phyloP scores from a whole-genome alignment of 1,140 invertebrate species.

The Odontomachus brunneus region DNA sequence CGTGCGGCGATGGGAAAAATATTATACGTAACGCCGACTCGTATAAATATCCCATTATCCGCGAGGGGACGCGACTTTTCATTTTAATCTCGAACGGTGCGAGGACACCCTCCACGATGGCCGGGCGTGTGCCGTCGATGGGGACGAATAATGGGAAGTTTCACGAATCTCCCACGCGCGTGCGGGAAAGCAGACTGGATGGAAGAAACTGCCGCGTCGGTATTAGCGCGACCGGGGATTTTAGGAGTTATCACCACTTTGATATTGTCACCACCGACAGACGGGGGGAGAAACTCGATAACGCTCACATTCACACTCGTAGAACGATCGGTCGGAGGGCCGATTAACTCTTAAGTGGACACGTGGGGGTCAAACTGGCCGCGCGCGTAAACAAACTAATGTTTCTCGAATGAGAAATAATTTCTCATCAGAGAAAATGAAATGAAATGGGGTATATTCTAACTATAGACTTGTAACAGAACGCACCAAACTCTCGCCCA shows the following conservation, averaged over 20 bases:
- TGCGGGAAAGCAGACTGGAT: not conserved
- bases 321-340: too few species aligned
- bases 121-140: slow-evolving; percentile 41
- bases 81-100: too few species aligned
- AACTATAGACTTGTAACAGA: too few species aligned
- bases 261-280: slow-evolving; percentile 37
- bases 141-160: slow-evolving; percentile 50
- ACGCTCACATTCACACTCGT: not conserved
- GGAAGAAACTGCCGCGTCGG: not conserved
- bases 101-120: not conserved
- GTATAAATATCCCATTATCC: slow-evolving; percentile 61
- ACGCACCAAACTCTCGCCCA: too few species aligned
- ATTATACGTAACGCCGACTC: slow-evolving; percentile 51
- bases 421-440: too few species aligned
- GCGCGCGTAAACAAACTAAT: too few species aligned
- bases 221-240: slow-evolving; percentile 34
- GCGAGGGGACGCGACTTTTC: slow-evolving; percentile 13
- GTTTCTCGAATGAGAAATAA: too few species aligned
- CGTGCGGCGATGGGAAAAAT: slow-evolving; percentile 31
- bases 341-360: too few species aligned
- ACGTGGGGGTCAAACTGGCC: too few species aligned
- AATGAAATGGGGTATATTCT: too few species aligned
- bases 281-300: slow-evolving; percentile 14
- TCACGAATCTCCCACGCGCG: too few species aligned
- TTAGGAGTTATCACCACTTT: slow-evolving; percentile 43